A percentile compares a stretch with the other conserved stretches of the same genome.
Evolutionary conservation across 2,797 vertebrate genomes (phyloP).

Genomic region (Spizella passerina): DNA sequence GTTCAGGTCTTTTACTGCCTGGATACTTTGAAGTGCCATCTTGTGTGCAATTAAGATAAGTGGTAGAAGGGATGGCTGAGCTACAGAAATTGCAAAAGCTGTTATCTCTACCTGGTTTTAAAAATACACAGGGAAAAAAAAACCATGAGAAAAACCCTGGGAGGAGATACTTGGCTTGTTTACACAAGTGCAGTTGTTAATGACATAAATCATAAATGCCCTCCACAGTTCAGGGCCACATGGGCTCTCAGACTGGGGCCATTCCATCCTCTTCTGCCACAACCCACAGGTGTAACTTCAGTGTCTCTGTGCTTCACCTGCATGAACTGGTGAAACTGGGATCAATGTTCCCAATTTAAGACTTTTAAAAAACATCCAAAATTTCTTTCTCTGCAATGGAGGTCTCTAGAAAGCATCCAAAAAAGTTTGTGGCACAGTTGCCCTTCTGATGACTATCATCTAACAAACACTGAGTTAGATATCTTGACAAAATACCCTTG

Average conservation of each 20-base stretch:
- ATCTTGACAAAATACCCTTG: not conserved
- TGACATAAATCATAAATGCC: not conserved
- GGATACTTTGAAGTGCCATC: not conserved
- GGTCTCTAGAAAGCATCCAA: not conserved
- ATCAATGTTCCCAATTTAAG: not conserved
- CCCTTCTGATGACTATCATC: not conserved
- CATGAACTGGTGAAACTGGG: not conserved
- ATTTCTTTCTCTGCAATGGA: not conserved
- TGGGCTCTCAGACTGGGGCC: not conserved
- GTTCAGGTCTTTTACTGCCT: not conserved
- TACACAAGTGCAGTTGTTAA: not conserved
- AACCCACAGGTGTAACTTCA: too few species aligned
- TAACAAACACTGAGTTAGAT: accelerated
- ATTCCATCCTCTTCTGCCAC: not conserved
- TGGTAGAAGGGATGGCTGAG: not conserved
- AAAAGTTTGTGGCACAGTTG: not conserved
- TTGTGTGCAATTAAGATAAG: not conserved
- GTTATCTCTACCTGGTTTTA: not conserved
- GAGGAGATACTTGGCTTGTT: not conserved
- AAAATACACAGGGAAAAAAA: not conserved
- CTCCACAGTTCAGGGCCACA: not conserved
- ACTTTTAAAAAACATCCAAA: not conserved
- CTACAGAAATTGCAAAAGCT: not conserved
- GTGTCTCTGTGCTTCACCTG: not conserved
- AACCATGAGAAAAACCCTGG: not conserved